These are phyloP conservation scores for Microplitis manilae DNA, from an alignment of 2,888 invertebrate species.

Conservation along the genomic window DNA sequence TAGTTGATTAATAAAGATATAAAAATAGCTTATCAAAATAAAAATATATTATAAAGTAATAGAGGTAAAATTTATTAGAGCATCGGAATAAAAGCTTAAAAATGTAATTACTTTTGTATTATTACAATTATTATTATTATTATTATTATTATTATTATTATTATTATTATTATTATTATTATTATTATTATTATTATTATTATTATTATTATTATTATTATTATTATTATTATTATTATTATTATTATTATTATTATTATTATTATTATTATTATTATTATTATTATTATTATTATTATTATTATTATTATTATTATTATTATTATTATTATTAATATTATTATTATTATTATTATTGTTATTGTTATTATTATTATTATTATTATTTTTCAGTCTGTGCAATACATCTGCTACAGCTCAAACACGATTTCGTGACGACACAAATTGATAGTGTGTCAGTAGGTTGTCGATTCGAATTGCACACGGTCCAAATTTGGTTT, in stretches of 20 bases:
- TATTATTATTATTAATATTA: not conserved
- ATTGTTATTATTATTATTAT: not conserved
- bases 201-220: not conserved
- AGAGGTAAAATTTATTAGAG: not conserved
- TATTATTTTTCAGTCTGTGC: not conserved
- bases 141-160: not conserved
- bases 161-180: not conserved
- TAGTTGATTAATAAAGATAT: no score
- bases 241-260: not conserved
- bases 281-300: not conserved
- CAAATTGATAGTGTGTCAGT: slow-evolving; percentile 55
- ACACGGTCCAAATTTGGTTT: slow-evolving; percentile 61
- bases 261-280: not conserved
- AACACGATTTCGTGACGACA: slow-evolving; percentile 33
- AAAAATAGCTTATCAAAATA: no score
- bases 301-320: not conserved
- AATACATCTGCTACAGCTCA: not conserved
- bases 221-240: not conserved
- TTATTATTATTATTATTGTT: not conserved
- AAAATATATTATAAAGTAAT: no score
- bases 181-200: not conserved
- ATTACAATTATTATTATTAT: not conserved
- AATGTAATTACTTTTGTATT: not conserved
- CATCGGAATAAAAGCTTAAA: not conserved
- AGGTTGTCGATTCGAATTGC: slow-evolving; percentile 62